Conservation (phyloP, 2,888 invertebrate species). For the Endotricha flammealis region DNA sequence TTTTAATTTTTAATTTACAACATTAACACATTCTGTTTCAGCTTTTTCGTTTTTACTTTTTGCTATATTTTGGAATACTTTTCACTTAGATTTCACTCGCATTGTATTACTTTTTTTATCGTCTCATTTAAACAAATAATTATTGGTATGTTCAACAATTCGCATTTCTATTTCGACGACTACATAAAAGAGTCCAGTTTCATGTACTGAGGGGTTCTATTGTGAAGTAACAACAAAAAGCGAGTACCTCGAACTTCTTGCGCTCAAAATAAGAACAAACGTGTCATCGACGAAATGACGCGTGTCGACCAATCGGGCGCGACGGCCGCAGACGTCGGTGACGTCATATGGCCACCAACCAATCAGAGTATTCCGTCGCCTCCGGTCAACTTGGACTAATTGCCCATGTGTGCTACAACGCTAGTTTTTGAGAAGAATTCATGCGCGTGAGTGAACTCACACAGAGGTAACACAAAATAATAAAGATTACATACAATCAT, state of each 20-base stretch:
- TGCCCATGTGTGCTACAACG: slow-evolving; percentile 76
- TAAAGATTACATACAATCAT: slow-evolving; percentile 6
- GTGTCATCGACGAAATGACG: slow-evolving; percentile 77
- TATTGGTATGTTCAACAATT: slow-evolving; percentile 14
- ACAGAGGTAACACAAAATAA: slow-evolving; percentile 28
- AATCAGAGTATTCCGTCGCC: slow-evolving; percentile 67
- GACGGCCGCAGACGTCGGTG: slow-evolving; percentile 73
- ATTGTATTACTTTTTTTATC: slow-evolving; percentile 7
- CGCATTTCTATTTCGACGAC: slow-evolving; percentile 30
- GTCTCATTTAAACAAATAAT: slow-evolving; percentile 14
- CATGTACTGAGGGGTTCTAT: slow-evolving; percentile 52
- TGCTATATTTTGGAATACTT: no score
- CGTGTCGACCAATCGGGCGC: slow-evolving; percentile 77
- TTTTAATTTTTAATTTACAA: slow-evolving; percentile 47
- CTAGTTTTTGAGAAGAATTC: slow-evolving; percentile 63
- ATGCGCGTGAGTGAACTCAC: slow-evolving; percentile 61
- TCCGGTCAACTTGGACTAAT: slow-evolving; percentile 77
- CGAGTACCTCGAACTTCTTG: slow-evolving; percentile 64
- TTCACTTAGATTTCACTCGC: not conserved
- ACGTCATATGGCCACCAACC: slow-evolving; percentile 67
- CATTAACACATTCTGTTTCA: slow-evolving; percentile 12
- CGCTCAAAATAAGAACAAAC: slow-evolving; percentile 76
- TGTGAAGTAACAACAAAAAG: slow-evolving; percentile 60
- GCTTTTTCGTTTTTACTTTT: slow-evolving; percentile 3
- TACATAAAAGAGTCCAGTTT: slow-evolving; percentile 50